These are phyloP conservation scores for Caracal caracal DNA, from an alignment of 2,113 vertebrate species.

Conservation along the genomic window DNA sequence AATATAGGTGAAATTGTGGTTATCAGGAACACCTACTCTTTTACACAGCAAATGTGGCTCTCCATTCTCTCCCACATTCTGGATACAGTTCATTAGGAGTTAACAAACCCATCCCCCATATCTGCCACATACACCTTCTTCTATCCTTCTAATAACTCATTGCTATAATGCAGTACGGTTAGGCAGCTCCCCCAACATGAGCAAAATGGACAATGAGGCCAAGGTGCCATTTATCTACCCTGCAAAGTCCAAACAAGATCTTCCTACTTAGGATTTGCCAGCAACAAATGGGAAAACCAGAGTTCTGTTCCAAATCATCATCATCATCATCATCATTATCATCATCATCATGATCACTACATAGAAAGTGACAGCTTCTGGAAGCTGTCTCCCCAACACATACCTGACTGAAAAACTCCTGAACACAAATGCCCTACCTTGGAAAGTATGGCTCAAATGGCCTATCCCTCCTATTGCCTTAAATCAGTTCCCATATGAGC, in stretches of 20 bases:
- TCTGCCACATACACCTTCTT: background rate
- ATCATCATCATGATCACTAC: background rate
- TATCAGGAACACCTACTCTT: background rate
- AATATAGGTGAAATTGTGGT: background rate
- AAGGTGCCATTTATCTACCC: background rate
- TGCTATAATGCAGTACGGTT: background rate
- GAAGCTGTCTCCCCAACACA: background rate
- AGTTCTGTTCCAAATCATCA: background rate
- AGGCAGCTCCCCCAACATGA: background rate
- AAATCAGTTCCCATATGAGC: background rate
- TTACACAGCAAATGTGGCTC: background rate
- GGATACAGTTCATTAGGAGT: background rate
- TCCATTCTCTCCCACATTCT: background rate
- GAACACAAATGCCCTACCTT: background rate
- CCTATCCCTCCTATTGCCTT: background rate
- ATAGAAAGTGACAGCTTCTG: background rate
- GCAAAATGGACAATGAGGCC: background rate
- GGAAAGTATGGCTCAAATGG: background rate
- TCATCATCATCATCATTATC: background rate
- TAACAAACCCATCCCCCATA: background rate
- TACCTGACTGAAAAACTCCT: background rate
- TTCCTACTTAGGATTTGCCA: background rate
- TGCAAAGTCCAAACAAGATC: background rate
- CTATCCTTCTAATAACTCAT: background rate
- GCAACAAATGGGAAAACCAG: background rate